Evolutionary conservation across 2,797 vertebrate species (phyloP), one percentile per base, ranked within the genome.

Genomic region (Spinus olivaceus): DNA sequence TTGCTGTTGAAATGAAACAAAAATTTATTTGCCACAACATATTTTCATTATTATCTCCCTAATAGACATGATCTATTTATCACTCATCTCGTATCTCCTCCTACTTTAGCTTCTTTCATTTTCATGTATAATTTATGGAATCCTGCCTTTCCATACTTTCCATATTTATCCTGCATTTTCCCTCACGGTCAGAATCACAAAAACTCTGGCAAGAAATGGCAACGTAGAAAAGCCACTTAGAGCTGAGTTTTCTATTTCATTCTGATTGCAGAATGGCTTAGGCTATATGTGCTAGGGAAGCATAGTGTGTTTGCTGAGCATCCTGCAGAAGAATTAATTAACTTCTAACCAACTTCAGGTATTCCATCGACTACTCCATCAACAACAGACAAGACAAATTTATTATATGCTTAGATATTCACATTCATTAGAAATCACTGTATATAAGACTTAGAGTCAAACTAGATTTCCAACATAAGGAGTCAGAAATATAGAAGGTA

Each of bases 171-270:
- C 35, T 79, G 11, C 18, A 50, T 72, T 79, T 74, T 74, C 20
- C 13, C 6, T 57, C 27, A 3, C 1, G 2, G 28, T 57, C 53
- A 64, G 49, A 23, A 60, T 65, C 33, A 65, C 14, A 42, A 42
- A 20, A 20, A 15, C 24, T 60, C 14, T 24, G 14, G 30, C 27
- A 60, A 84, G 20, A 82, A 80, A 66, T 8, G 2, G 53, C 27
- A 28, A 30, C 0, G 0, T 24, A 25, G 1, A 3, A 9, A n/a
- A 47, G 21, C 14, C 25, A 42, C 14, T 44, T 53, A 33, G 10
- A 86, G 25, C 7, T 64, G 69, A 82, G 51, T 63, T 28, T 72
- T 39, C n/a, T 71, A 9, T 14, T 65, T 87, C 35, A 59, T 66
- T 81, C 22, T 54, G 32, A 37, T 4, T 80, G 44, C 44, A 77